These are phyloP conservation scores for Vanessa atalanta DNA, from an alignment of 1,140 invertebrate species.

Conservation along the genomic window DNA sequence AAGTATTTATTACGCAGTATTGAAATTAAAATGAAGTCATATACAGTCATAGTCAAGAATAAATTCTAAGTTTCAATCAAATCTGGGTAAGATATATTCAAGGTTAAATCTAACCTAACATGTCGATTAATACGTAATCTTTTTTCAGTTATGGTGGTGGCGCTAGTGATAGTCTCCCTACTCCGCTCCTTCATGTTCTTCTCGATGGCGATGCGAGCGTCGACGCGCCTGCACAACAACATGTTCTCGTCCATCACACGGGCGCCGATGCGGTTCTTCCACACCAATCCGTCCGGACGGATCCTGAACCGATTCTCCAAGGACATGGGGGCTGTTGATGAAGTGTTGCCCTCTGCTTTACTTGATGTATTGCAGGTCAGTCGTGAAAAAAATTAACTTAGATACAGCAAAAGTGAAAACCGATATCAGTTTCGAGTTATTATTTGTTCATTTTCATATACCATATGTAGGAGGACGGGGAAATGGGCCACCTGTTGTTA, in stretches of 20 bases:
- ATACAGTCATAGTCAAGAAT: too few species aligned
- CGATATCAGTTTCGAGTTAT: too few species aligned
- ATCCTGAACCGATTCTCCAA: constrained; percentile 92
- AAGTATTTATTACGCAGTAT: too few species aligned
- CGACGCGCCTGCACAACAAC: constrained; percentile 86
- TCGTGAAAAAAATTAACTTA: background rate
- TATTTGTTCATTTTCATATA: too few species aligned
- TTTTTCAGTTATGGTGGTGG: constrained; percentile 81
- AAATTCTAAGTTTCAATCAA: too few species aligned
- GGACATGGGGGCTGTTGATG: constrained; percentile 93
- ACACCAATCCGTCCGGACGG: constrained; percentile 87
- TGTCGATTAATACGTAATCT: background rate
- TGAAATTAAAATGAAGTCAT: too few species aligned
- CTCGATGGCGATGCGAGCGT: constrained; percentile 85
- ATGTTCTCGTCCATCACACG: constrained; percentile 90
- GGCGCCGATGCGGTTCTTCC: constrained; percentile 91
- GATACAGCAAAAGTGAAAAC: too few species aligned
- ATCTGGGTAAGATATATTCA: too few species aligned
- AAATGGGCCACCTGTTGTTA: too few species aligned
- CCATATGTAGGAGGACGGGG: too few species aligned
- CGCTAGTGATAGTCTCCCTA: constrained; percentile 82
- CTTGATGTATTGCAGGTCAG: constrained; percentile 85
- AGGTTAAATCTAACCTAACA: too few species aligned
- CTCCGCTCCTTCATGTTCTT: constrained; percentile 85
- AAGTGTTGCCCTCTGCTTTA: constrained; percentile 88